Conservation (phyloP, 2,888 invertebrate species). For the Temnothorax unifasciatus region DNA sequence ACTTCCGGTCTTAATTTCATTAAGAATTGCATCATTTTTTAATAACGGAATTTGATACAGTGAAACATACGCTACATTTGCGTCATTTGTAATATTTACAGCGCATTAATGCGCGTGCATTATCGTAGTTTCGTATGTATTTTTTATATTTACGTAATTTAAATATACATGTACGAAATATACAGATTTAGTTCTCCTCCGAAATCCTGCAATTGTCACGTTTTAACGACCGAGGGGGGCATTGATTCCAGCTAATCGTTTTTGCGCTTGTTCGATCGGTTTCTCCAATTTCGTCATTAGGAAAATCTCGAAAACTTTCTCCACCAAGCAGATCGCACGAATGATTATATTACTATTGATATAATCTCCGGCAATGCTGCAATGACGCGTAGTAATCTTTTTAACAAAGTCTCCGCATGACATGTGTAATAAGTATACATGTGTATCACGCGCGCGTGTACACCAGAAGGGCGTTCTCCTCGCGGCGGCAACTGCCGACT, state of each 20-base stretch:
- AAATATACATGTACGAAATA: neutral
- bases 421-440: no score
- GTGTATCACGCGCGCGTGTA: no score
- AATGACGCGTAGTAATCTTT: neutral
- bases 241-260: constrained; percentile 58
- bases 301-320: constrained; percentile 65
- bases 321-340: constrained; percentile 2
- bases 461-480: constrained; percentile 51
- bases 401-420: constrained; percentile 12
- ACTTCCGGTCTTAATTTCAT: neutral
- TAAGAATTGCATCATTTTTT: neutral
- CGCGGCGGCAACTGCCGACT: constrained; percentile 44
- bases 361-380: neutral
- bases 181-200: neutral
- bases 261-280: constrained; percentile 29
- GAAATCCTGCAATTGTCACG: constrained; percentile 2
- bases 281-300: constrained; percentile 46
- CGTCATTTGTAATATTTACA: no score
- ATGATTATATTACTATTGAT: constrained; percentile 44
- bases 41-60: neutral
- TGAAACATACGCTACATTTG: neutral
- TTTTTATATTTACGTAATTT: neutral
- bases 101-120: no score
- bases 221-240: neutral
- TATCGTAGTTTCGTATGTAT: no score